Conservation (phyloP, 1,140 invertebrate species). For the Lepidurus packardi region DNA sequence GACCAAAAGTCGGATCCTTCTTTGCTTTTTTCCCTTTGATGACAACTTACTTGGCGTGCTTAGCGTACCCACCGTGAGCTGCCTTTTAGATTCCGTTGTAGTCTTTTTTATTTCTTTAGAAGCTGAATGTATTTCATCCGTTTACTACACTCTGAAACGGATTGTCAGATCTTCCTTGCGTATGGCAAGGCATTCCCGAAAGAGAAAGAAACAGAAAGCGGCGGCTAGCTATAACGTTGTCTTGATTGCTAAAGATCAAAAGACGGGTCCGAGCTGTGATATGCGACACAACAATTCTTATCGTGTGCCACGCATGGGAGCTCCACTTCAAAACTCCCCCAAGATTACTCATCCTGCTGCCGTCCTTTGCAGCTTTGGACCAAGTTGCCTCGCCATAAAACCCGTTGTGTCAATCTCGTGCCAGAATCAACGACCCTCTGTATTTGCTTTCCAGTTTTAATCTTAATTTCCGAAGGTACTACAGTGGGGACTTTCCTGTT, state of each 20-base stretch:
- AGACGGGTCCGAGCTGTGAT: conserved; percentile 9
- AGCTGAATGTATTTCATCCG: neutral
- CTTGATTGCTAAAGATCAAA: conserved; percentile 16
- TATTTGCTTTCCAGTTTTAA: too few species aligned
- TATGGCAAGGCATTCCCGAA: neutral
- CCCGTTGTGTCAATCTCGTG: too few species aligned
- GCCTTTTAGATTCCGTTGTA: neutral
- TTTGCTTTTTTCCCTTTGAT: neutral
- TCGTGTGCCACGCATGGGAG: conserved; percentile 7
- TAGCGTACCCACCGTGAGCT: neutral
- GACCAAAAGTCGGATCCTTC: neutral
- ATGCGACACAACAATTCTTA: conserved; percentile 15
- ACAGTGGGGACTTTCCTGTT: too few species aligned
- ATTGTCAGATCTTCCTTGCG: neutral
- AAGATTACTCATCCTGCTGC: neutral
- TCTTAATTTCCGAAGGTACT: too few species aligned
- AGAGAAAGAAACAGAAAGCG: neutral
- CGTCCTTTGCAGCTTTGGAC: neutral
- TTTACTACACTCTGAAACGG: neutral
- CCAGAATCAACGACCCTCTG: too few species aligned
- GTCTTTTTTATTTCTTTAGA: neutral
- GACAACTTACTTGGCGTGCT: neutral
- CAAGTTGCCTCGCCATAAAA: too few species aligned
- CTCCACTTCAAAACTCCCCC: neutral
- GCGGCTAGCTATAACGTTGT: conserved; percentile 3